Base-by-base conservation (phyloP, 1,140 invertebrate genomes). In the Acromyrmex echinatior region DNA sequence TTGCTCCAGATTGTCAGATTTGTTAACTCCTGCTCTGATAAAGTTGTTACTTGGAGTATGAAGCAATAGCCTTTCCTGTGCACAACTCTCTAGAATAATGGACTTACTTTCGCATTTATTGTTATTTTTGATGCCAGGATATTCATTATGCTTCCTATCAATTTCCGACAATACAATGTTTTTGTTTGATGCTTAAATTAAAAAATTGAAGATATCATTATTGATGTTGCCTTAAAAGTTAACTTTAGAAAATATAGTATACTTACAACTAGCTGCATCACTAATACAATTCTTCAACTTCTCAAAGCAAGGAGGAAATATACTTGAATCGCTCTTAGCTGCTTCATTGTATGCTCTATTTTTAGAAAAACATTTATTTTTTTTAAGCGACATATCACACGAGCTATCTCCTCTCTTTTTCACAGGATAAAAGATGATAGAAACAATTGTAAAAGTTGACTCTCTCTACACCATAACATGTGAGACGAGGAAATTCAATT, bases 221-320 rank as follows among this genome's bases (percentile, higher is more conserved):
- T 12, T 16, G 18, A 16, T 60, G 16, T 4, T 35, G 14, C 35
- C 35, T 68, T 45, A 58, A 65, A 45, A 58, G 14, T 25, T 74
- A 21, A 16, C n/a, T 70, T 58, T n/a, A 45, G 21, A 60, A 62
- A 58, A 12, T 73, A 12, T 73, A 65, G 35, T 70, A 80, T 16
- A 79, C 21, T 77, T 86, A 90, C 56, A 49, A 45, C 65, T 63
- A 56, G 3, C 45, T 51, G 51, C n/a, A 21, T 88, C 39, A 77
- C n/a, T 77, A 4, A 90, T 35, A 63, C n/a, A 28, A 74, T 62
- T 45, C 76, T 87, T 71, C 39, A 85, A 25, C 4, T 5, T 73
- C 18, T 49, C n/a, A 16, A 79, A 6, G 39, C 21, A 62, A 79
- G 16, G 39, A 74, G 25, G 28, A 68, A 79, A 77, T 28, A 77